phyloP scores from a whole-genome alignment of 1,140 invertebrate species.

The Bilobella aurantiaca region DNA sequence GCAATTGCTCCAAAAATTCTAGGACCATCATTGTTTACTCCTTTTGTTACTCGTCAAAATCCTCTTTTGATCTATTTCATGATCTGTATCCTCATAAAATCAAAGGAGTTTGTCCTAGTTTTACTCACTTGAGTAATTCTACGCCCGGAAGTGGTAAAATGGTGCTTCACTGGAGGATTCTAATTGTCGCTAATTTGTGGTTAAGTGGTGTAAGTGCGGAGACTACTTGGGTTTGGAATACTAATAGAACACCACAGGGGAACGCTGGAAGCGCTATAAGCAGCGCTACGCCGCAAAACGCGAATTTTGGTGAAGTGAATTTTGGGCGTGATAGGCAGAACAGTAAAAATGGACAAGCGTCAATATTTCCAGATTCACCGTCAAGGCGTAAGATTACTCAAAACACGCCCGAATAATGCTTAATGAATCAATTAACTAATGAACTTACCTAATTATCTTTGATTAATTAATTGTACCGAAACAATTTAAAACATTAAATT shows the following conservation, averaged over 20 bases:
- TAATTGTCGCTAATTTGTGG: neutral
- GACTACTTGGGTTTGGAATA: slow-evolving; percentile 25
- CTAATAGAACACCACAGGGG: neutral
- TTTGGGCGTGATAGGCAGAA: slow-evolving; percentile 14
- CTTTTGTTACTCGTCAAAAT: too few species aligned
- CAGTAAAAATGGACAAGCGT: neutral
- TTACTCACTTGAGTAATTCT: neutral
- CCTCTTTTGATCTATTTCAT: too few species aligned
- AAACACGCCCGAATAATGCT: neutral
- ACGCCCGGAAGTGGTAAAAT: neutral
- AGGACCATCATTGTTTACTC: too few species aligned
- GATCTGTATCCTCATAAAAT: too few species aligned
- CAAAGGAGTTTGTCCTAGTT: neutral
- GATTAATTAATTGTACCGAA: neutral
- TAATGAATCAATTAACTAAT: too few species aligned
- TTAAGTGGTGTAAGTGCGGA: slow-evolving; percentile 6
- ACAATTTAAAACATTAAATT: neutral
- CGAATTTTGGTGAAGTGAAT: neutral
- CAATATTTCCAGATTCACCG: slow-evolving; percentile 3
- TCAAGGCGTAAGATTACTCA: slow-evolving; percentile 8
- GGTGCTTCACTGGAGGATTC: neutral
- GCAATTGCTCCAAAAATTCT: too few species aligned
- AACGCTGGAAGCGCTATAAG: neutral
- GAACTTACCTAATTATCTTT: too few species aligned
- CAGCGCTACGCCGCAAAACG: neutral